Evolutionary conservation across 1,140 invertebrate genomes (phyloP), one percentile per base, ranked within the genome.

Genomic region (Oncopodura yosiiana): DNA sequence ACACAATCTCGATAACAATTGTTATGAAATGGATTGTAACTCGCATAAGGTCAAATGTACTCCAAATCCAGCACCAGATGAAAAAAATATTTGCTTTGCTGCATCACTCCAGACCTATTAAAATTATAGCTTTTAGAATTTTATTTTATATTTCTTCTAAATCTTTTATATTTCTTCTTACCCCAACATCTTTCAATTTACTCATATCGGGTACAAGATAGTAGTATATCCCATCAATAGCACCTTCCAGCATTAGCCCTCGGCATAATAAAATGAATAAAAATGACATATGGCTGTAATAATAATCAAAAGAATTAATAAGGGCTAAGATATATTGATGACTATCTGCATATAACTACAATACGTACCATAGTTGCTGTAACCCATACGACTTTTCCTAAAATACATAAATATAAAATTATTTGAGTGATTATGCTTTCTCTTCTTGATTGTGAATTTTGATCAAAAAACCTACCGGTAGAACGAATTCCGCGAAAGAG

Each of bases 81-180:
- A 92, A 67, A 87, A 94, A 68, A 94, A 93, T 58, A 94, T 85
- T 71, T 89, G 86, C 6, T 89, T 81, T 0, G 89, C 89, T 5
- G 90, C 90, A 70, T 93, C 90, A 27, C 86, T 82, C 91, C 91
- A 94, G 19, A 93, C 87, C 84, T 89, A 67, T 3, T 66, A 52
- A 49, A 37, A 46, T 58, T 43, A 61, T 53, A 49, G 44, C n/a
- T 11, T 23, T 8, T 23, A 5, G 18, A 8, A 41, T 8, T 41
- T 41, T 41, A 19, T n/a, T n/a, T n/a, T n/a, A n/a, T n/a, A n/a
- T n/a, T n/a, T n/a, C n/a, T n/a, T n/a, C n/a, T n/a, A n/a, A n/a
- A n/a, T n/a, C n/a, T n/a, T n/a, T n/a, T n/a, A n/a, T n/a, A n/a
- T n/a, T 23, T 29, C 18, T 9, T 37, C 61, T 60, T 60, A 74